Evolutionary conservation across 2,113 vertebrate species (phyloP).

Genomic region (Dasyornis broadbenti): DNA sequence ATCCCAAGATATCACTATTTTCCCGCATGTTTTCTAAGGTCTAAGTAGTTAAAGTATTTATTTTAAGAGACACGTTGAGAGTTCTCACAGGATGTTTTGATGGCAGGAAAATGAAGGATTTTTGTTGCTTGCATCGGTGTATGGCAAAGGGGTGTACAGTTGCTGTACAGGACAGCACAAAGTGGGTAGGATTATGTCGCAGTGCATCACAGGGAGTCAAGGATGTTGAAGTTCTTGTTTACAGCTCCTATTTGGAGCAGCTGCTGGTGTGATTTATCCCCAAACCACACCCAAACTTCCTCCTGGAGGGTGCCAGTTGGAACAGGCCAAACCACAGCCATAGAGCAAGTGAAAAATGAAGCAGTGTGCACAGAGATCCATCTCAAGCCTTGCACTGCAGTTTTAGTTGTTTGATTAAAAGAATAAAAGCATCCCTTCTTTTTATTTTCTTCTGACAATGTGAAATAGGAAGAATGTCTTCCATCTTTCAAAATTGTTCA

Average conservation of each 20-base stretch:
- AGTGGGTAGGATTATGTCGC: not conserved
- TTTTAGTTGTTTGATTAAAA: not conserved
- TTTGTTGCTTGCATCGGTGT: not conserved
- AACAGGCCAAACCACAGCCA: not conserved
- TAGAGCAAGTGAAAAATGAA: not conserved
- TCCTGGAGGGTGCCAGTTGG: not conserved
- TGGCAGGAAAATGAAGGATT: not conserved
- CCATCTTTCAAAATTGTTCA: not conserved
- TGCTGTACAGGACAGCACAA: not conserved
- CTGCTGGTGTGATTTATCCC: not conserved
- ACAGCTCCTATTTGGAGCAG: not conserved
- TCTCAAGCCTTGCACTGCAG: not conserved
- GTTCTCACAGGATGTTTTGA: not conserved
- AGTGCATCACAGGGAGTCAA: not conserved
- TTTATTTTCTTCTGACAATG: not conserved
- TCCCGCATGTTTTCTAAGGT: not conserved
- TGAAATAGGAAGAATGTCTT: not conserved
- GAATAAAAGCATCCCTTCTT: not conserved
- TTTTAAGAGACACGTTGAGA: accelerated
- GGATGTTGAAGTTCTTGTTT: not conserved
- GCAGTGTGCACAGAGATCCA: not conserved
- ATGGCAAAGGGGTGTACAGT: not conserved
- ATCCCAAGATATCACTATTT: not conserved
- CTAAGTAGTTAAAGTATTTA: not conserved
- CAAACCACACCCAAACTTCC: not conserved